A percentile compares a stretch with the other conserved stretches of the same genome.
phyloP scores from a whole-genome alignment of 1,140 invertebrate species.

The Cydia pomonella region DNA sequence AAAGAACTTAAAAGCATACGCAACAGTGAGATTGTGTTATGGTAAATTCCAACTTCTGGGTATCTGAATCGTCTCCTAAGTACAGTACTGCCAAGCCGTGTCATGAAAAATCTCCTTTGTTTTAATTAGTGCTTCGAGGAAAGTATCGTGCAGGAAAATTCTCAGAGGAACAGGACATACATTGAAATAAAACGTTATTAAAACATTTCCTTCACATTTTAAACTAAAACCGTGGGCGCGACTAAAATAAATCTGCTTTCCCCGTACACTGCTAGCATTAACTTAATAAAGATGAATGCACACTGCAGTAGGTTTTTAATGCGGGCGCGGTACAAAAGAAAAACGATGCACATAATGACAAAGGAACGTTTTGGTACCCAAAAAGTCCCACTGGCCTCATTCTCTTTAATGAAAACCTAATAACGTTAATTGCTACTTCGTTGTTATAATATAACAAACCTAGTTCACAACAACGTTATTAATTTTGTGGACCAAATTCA shows the following conservation, averaged over 20 bases:
- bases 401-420: neutral
- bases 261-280: neutral
- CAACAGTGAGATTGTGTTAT: too few species aligned
- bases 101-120: too few species aligned
- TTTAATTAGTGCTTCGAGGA: too few species aligned
- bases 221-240: neutral
- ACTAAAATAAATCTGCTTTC: neutral
- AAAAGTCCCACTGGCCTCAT: constrained; percentile 7
- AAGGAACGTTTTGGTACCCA: neutral
- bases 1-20: too few species aligned
- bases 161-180: too few species aligned
- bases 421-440: neutral
- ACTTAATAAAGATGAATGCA: constrained; percentile 14
- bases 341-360: neutral
- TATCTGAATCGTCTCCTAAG: too few species aligned
- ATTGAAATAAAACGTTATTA: neutral
- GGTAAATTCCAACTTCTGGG: too few species aligned
- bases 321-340: neutral
- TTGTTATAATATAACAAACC: constrained; percentile 1
- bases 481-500: constrained; percentile 5
- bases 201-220: neutral
- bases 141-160: too few species aligned
- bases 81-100: too few species aligned
- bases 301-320: constrained; percentile 3
- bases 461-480: constrained; percentile 5